Evolutionary conservation across 2,113 vertebrate genomes (phyloP), one percentile per base, ranked within the genome.

Genomic region (Actinemys pallida): DNA sequence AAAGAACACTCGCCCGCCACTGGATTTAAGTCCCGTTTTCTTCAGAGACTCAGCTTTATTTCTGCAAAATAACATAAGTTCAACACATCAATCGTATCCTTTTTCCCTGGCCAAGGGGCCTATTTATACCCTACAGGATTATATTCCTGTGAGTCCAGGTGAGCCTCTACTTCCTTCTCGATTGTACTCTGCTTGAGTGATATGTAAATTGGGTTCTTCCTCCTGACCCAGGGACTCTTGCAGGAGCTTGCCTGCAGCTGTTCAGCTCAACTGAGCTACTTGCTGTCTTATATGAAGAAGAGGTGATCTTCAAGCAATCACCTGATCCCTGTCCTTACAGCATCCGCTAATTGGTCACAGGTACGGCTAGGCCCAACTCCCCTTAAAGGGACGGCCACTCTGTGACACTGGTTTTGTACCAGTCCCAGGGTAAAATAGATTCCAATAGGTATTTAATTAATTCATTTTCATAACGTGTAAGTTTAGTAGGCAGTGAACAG

Each of bases 391-490:
- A 82, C 35, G 19, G 47, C 91, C 72, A 16, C 31, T 54, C 11
- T 83, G 1, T 4, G 53, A 47, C 31, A 65, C 83, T 90, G 54
- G 53, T 14, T 94, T 69, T 45, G 62, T 56, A 87, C 93, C 94
- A 91, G 84, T 92, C 83, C 88, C n/a, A 80, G 39, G 9, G 54
- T 91, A 93, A 95, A 96, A 39, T 54, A 11, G 92, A 84, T 94
- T 95, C 96, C 72, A 94, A 49, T 59, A 47, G 86, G 91, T 82
- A 89, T 97, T 96, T 93, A 89, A 85, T 97, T 94, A 90, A 86
- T 97, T 96, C 80, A 20, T n/a, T 91, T 75, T 5, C 83, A 83
- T 87, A 92, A 95, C 88, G 84, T 79, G 45, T 94, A 84, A 39
- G 86, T 91, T 95, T 92, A 52, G 89, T 72, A 86, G 27, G 83